Evolutionary conservation across 1,140 invertebrate genomes (phyloP).

Genomic region (Drosophila sproati): DNA sequence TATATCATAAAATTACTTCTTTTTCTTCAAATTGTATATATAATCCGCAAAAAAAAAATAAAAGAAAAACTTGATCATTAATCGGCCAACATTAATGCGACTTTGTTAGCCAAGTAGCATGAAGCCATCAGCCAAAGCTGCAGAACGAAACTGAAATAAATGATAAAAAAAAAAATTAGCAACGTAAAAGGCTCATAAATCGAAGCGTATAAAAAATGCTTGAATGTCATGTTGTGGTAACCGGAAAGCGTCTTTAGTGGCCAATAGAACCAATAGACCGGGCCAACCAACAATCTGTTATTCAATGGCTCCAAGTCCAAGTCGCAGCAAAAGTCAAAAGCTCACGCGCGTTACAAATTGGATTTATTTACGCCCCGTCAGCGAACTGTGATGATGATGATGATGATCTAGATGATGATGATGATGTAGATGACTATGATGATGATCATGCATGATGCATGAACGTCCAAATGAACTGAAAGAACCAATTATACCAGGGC

Average conservation of each 20-base stretch:
- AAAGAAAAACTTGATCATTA: not conserved
- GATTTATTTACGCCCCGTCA: conserved; percentile 71
- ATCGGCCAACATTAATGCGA: not conserved
- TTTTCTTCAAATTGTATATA: too few species aligned
- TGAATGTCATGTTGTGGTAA: conserved; percentile 74
- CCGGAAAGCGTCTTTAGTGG: conserved; percentile 49
- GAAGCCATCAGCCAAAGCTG: conserved; percentile 65
- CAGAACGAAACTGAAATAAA: conserved; percentile 62
- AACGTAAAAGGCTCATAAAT: conserved; percentile 23
- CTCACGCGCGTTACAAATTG: conserved; percentile 75
- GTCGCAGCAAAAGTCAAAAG: conserved; percentile 37
- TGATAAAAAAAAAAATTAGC: conserved; percentile 36
- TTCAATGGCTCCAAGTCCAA: too few species aligned
- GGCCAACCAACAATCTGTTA: too few species aligned
- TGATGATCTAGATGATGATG: conserved; percentile 33
- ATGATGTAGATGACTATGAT: conserved; percentile 19
- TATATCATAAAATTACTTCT: too few species aligned
- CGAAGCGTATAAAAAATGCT: conserved; percentile 51
- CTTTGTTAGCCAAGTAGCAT: conserved; percentile 40
- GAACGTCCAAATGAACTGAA: conserved; percentile 54
- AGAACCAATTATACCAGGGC: conserved; percentile 42
- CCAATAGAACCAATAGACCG: conserved; percentile 17
- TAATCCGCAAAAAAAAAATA: too few species aligned
- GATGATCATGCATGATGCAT: conserved; percentile 65
- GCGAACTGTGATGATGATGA: conserved; percentile 25